Evolutionary conservation across 2,113 vertebrate genomes (phyloP).

Genomic region (Electrona antarctica): DNA sequence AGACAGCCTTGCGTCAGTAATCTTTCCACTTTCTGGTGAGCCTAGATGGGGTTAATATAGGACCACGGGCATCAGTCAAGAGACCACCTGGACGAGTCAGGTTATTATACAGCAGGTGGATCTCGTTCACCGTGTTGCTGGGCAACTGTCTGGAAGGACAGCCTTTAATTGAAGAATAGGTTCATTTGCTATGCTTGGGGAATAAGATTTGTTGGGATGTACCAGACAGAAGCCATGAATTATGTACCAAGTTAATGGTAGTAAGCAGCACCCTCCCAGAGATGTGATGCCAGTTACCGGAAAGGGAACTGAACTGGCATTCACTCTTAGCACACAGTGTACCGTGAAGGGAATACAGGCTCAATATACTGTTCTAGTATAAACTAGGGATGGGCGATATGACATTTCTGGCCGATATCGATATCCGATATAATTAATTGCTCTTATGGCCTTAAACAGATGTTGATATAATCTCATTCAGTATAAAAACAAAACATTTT

Average conservation of each 20-base stretch:
- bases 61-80: constrained; percentile 32
- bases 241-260: constrained; percentile 1
- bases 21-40: constrained; percentile 24
- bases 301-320: neutral
- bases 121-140: constrained; percentile 28
- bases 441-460: neutral
- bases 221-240: constrained; percentile 36
- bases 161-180: neutral
- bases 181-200: neutral
- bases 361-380: constrained; percentile 6
- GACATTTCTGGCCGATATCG: too few species aligned
- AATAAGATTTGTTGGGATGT: constrained; percentile 10
- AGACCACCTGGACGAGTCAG: constrained; percentile 12
- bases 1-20: constrained; percentile 27
- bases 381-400: too few species aligned
- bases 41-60: neutral
- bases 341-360: constrained; percentile 17
- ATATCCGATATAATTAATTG: neutral
- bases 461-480: too few species aligned
- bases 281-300: constrained; percentile 23
- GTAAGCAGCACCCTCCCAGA: neutral
- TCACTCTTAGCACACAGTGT: constrained; percentile 33
- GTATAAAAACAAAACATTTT: too few species aligned
- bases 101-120: constrained; percentile 10
- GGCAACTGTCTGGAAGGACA: constrained; percentile 29